Evolutionary conservation across 2,797 vertebrate species (phyloP).

Genomic region (Sebastes oblongus): DNA sequence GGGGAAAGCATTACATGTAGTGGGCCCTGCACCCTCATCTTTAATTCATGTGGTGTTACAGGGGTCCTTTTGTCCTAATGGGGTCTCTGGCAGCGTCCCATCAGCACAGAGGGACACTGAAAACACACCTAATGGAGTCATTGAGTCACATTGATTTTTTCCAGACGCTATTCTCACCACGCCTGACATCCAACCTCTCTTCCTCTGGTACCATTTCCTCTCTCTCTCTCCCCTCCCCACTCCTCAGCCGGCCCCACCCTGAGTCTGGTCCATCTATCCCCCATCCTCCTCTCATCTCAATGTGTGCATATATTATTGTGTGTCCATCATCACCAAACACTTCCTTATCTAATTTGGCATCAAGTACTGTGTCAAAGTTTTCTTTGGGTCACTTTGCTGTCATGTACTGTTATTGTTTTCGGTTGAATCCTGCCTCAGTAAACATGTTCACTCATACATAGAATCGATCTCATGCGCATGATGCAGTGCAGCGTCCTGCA

Average conservation of each 20-base stretch:
- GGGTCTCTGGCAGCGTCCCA: slow-evolving; percentile 75
- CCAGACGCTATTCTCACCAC: slow-evolving; percentile 58
- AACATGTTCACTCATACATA: background rate
- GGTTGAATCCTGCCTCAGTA: background rate
- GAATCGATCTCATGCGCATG: background rate
- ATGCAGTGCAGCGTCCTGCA: slow-evolving; percentile 21
- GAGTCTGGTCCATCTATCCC: slow-evolving; percentile 32
- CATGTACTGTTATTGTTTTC: background rate
- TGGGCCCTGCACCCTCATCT: slow-evolving; percentile 67
- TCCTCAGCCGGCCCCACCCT: slow-evolving; percentile 59
- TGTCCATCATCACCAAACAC: background rate
- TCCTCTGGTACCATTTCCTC: slow-evolving; percentile 52
- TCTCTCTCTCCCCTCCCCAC: background rate
- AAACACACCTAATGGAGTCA: slow-evolving; percentile 79
- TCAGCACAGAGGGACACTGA: slow-evolving; percentile 63
- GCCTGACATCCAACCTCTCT: slow-evolving; percentile 54
- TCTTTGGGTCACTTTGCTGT: background rate
- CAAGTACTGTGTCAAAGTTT: background rate
- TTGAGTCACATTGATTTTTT: slow-evolving; percentile 83
- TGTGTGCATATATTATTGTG: background rate
- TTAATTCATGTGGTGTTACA: slow-evolving; percentile 78
- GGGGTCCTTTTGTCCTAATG: slow-evolving; percentile 73
- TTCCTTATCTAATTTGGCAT: background rate
- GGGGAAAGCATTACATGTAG: slow-evolving; percentile 17
- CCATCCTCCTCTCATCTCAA: slow-evolving; percentile 39